phyloP scores from a whole-genome alignment of 2,797 vertebrate species.

The Mycteria americana region DNA sequence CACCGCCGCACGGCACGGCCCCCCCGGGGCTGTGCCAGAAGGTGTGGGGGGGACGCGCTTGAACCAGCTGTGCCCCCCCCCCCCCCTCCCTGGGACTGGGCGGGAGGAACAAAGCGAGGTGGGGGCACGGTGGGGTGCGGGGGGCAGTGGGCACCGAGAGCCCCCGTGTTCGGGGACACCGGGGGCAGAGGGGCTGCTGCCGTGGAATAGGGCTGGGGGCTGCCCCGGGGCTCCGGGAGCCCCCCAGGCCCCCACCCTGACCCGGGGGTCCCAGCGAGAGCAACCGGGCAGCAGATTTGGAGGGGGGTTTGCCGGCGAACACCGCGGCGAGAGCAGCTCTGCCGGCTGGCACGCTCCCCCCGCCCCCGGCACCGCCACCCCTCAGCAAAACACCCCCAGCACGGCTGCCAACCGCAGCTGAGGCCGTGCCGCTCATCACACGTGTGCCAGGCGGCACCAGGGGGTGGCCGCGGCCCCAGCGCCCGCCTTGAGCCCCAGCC shows the following conservation, averaged over 20 bases:
- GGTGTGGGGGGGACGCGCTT: not conserved
- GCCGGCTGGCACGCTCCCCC: not conserved
- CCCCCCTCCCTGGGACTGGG: not conserved
- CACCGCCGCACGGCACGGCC: not conserved
- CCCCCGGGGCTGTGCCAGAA: constrained; percentile 36
- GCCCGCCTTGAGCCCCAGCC: constrained; percentile 52
- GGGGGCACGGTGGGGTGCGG: not conserved
- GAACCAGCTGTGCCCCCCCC: constrained; percentile 47
- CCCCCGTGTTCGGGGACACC: accelerated
- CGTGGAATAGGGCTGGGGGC: not conserved
- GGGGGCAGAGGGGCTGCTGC: not conserved
- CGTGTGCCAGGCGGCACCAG: not conserved
- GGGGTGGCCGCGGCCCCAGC: not conserved
- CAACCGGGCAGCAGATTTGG: no score
- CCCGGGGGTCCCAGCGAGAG: not conserved
- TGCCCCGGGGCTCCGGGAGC: accelerated
- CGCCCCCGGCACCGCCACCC: not conserved
- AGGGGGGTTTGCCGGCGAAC: not conserved
- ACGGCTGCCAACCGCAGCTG: accelerated
- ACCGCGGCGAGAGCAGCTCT: not conserved
- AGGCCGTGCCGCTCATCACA: not conserved
- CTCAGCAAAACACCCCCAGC: no score
- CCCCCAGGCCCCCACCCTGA: accelerated
- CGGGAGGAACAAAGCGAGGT: not conserved
- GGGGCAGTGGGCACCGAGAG: accelerated